These are phyloP conservation scores for Datnioides undecimradiatus DNA, from an alignment of 2,113 vertebrate species.

Conservation along the genomic window DNA sequence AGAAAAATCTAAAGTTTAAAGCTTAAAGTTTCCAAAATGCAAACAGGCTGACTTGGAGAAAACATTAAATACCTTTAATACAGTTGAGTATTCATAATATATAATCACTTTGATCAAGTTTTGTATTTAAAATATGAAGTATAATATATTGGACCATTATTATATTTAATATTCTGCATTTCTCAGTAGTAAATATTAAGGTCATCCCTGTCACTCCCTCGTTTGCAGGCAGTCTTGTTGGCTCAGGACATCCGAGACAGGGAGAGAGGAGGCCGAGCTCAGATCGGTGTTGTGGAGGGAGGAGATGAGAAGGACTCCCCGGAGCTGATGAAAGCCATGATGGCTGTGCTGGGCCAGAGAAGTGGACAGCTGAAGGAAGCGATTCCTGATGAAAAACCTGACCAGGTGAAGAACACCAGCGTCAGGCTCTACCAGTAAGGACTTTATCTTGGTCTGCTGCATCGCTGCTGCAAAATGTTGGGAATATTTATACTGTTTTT, in stretches of 20 bases:
- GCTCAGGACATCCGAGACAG: conserved; percentile 91
- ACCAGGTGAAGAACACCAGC: conserved; percentile 77
- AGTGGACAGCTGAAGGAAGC: conserved; percentile 78
- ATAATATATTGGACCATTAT: too few relatives aligned
- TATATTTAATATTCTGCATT: neutral
- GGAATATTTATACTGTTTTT: neutral
- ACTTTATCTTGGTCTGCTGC: neutral
- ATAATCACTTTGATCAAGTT: too few relatives aligned
- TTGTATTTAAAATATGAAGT: too few relatives aligned
- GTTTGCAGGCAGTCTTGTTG: conserved; percentile 85
- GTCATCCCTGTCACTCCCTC: neutral
- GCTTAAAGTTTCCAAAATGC: neutral
- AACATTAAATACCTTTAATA: too few relatives aligned
- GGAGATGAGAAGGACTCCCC: conserved; percentile 82
- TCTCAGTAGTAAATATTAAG: neutral
- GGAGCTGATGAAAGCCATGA: conserved; percentile 90
- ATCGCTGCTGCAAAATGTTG: neutral
- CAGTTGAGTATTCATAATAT: too few relatives aligned
- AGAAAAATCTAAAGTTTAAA: neutral
- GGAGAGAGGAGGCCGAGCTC: conserved; percentile 88
- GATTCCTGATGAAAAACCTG: conserved; percentile 76
- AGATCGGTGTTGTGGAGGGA: conserved; percentile 89
- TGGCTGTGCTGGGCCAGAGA: conserved; percentile 86
- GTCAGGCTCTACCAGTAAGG: conserved; percentile 90
- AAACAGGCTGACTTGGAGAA: neutral